These are phyloP conservation scores for Coleophora flavipennella DNA, from an alignment of 2,888 invertebrate genomes.

Conservation along the genomic window DNA sequence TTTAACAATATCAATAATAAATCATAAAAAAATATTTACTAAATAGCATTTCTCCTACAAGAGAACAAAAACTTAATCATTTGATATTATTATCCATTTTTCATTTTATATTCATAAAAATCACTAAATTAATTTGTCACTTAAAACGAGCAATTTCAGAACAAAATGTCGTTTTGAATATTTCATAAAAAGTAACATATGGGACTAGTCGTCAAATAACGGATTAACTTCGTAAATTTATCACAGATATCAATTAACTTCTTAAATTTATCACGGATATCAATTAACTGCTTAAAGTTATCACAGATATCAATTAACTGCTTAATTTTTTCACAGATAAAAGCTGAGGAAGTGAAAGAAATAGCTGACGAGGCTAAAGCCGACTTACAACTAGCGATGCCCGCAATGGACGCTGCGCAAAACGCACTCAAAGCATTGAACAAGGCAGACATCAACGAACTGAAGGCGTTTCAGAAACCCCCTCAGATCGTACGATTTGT, in stretches of 20 bases:
- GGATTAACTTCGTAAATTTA: background rate
- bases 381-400: conserved; percentile 89
- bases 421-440: conserved; percentile 88
- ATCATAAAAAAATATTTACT: too few relatives aligned
- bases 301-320: background rate
- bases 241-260: background rate
- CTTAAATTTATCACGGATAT: background rate
- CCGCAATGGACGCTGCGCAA: conserved; percentile 87
- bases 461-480: conserved; percentile 91
- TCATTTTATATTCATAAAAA: too few relatives aligned
- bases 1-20: too few relatives aligned
- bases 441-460: conserved; percentile 91
- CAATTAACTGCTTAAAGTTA: background rate
- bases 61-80: too few relatives aligned
- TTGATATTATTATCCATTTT: too few relatives aligned
- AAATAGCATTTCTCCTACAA: too few relatives aligned
- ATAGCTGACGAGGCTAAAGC: conserved; percentile 92
- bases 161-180: too few relatives aligned
- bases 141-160: too few relatives aligned
- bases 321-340: conserved; percentile 59
- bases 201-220: too few relatives aligned
- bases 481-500: conserved; percentile 89
- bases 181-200: too few relatives aligned
- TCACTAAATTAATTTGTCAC: too few relatives aligned
- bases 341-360: conserved; percentile 87